Conservation (phyloP, 2,797 vertebrate genomes). For the Muraenolepis orangiensis region DNA sequence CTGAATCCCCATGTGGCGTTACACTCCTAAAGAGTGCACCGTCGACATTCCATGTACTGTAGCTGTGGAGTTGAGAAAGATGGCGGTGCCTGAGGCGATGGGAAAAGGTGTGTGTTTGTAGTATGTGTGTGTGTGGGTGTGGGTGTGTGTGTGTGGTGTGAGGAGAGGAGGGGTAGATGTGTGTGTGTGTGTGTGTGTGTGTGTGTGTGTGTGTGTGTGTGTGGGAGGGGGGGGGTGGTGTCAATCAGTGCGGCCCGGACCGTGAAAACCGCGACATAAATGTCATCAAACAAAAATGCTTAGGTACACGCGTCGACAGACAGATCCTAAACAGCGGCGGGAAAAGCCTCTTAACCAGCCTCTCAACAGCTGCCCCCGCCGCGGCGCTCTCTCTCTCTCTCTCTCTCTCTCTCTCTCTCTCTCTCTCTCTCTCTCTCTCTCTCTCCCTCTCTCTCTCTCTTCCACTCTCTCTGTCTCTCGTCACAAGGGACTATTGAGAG, state of each 20-base stretch:
- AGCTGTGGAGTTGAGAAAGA: slow-evolving; percentile 6
- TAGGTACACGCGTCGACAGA: slow-evolving; percentile 71
- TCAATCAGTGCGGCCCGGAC: slow-evolving; percentile 57
- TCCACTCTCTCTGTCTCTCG: too few species aligned
- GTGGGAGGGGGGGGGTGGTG: slow-evolving; percentile 26
- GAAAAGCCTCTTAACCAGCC: slow-evolving; percentile 67
- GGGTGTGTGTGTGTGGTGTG: too few species aligned
- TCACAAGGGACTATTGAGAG: slow-evolving; percentile 74
- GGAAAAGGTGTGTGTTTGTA: background rate
- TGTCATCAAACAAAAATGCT: slow-evolving; percentile 76
- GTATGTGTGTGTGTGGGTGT: too few species aligned
- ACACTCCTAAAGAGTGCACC: slow-evolving; percentile 7
- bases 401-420: slow-evolving; percentile 66
- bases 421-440: slow-evolving; percentile 65
- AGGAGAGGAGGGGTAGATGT: too few species aligned
- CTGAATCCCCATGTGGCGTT: background rate
- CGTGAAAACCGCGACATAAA: slow-evolving; percentile 67
- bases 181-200: too few species aligned
- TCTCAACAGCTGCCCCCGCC: slow-evolving; percentile 71
- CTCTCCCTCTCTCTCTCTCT: slow-evolving; percentile 67
- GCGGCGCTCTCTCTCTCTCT: slow-evolving; percentile 65
- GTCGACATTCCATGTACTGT: slow-evolving; percentile 48
- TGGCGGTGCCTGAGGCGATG: background rate
- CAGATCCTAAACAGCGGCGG: slow-evolving; percentile 71
- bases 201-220: slow-evolving; percentile 1